phyloP scores from a whole-genome alignment of 2,113 vertebrate genomes.

The Hemicordylus capensis region DNA sequence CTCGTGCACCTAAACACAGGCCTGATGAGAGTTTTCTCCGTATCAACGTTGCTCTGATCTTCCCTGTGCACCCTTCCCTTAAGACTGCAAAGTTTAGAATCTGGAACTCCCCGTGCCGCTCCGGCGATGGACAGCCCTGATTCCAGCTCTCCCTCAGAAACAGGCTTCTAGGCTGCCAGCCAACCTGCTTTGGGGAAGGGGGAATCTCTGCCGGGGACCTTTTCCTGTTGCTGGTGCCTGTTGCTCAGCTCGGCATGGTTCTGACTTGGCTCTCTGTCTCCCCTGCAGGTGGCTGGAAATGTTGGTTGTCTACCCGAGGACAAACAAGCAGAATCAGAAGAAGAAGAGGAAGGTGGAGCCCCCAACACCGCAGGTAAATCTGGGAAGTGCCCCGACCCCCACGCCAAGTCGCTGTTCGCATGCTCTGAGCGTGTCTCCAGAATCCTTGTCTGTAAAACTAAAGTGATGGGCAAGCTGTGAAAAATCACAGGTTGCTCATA shows the following conservation, averaged over 20 bases:
- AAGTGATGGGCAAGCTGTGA: background rate
- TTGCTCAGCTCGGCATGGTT: fast-evolving
- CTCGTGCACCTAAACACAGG: too few relatives aligned
- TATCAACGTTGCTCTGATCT: background rate
- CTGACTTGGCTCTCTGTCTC: conserved; percentile 22
- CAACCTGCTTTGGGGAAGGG: background rate
- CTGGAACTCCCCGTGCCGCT: background rate
- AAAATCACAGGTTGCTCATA: background rate
- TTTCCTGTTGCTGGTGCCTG: fast-evolving
- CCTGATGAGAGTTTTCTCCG: background rate
- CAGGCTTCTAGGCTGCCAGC: too few relatives aligned
- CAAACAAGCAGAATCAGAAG: conserved; percentile 98
- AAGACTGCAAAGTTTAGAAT: too few relatives aligned
- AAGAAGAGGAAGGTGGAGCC: conserved; percentile 98
- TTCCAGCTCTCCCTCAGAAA: background rate
- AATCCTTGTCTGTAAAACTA: background rate
- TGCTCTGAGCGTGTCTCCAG: fast-evolving
- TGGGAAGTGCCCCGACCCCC: fast-evolving
- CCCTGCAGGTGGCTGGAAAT: conserved; percentile 91
- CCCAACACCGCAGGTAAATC: conserved; percentile 90
- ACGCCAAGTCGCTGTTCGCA: background rate
- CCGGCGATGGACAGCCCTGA: background rate
- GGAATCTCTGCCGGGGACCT: background rate
- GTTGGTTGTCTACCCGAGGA: conserved; percentile 91
- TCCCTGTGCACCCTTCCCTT: background rate